phyloP scores from a whole-genome alignment of 2,797 vertebrate genomes.

The Mormyrops attenuatus region DNA sequence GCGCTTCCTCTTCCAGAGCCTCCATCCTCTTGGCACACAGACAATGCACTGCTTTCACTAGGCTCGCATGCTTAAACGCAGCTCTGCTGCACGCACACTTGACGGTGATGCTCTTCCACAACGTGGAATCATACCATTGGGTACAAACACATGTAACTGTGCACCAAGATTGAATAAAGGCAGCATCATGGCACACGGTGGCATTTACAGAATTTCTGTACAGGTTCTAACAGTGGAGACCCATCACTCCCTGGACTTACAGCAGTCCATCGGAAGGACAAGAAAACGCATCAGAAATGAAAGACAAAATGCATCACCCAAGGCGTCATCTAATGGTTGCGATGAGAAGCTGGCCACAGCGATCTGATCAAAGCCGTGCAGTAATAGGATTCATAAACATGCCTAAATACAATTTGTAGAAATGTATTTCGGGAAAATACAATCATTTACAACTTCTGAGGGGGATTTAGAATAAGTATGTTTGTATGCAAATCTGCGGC shows the following conservation, averaged over 20 bases:
- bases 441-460: constrained; percentile 94
- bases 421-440: constrained; percentile 93
- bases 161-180: neutral
- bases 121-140: neutral
- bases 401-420: constrained; percentile 96
- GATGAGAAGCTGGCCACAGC: constrained; percentile 82
- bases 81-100: neutral
- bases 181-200: neutral
- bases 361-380: constrained; percentile 82
- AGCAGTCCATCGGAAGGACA: constrained; percentile 58
- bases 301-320: constrained; percentile 83
- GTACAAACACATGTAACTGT: neutral
- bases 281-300: constrained; percentile 72
- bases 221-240: constrained; percentile 55
- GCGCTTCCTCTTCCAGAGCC: constrained; percentile 27
- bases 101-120: neutral
- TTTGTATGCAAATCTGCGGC: constrained; percentile 81
- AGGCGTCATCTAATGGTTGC: constrained; percentile 71
- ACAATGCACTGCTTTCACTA: neutral
- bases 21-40: constrained; percentile 18
- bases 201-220: constrained; percentile 30
- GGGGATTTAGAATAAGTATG: constrained; percentile 84
- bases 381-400: constrained; percentile 97
- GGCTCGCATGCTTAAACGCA: neutral
- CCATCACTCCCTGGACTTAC: constrained; percentile 61